These are phyloP conservation scores for Uloborus plumipes DNA, from an alignment of 2,888 invertebrate species.

Conservation along the genomic window DNA sequence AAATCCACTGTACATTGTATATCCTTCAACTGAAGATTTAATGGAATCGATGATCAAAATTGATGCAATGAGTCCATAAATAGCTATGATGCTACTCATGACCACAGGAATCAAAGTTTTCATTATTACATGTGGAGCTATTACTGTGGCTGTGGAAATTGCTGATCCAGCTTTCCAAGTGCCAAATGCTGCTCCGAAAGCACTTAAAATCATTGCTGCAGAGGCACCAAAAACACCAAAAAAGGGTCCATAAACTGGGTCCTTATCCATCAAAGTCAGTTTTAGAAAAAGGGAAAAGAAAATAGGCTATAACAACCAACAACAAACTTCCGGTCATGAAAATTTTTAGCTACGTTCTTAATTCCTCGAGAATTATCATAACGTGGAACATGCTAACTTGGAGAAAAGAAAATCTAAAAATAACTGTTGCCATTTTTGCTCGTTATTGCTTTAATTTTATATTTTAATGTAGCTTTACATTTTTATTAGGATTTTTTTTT, in stretches of 20 bases:
- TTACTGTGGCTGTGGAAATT: conserved; percentile 99
- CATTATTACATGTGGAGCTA: conserved; percentile 99
- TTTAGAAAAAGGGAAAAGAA: too few species aligned
- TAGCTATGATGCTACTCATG: conserved; percentile 99
- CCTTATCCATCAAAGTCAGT: neutral
- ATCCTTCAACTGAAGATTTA: conserved; percentile 74
- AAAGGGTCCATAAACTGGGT: conserved; percentile 97
- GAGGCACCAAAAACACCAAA: conserved; percentile 99
- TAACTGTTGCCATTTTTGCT: too few species aligned
- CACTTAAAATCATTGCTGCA: conserved; percentile 98
- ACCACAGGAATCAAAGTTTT: conserved; percentile 99
- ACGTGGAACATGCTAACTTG: too few species aligned
- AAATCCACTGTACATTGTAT: conserved; percentile 83
- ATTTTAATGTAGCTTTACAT: too few species aligned
- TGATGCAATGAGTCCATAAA: conserved; percentile 98
- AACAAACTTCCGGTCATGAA: too few species aligned
- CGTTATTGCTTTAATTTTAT: too few species aligned
- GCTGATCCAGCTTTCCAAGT: conserved; percentile 99
- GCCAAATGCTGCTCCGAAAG: conserved; percentile 98
- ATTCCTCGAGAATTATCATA: too few species aligned
- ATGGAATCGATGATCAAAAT: conserved; percentile 95
- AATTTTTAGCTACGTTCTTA: too few species aligned
- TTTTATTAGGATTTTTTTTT: too few species aligned
- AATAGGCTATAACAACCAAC: too few species aligned
- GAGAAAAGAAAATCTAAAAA: too few species aligned